Conservation (phyloP, 1,140 invertebrate genomes). For the Glomeris maerens region DNA sequence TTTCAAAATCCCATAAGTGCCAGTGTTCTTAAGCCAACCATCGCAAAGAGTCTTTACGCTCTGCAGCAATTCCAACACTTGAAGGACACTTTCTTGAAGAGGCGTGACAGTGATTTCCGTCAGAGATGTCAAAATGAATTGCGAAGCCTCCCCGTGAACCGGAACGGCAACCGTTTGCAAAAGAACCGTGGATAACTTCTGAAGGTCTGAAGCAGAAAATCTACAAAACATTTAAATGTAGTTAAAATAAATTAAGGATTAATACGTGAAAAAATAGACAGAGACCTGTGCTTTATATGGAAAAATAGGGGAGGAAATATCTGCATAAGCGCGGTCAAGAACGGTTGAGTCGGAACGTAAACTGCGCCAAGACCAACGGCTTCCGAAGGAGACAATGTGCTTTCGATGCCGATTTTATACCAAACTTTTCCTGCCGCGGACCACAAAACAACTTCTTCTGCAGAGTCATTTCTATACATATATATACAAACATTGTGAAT, state of each 20-base stretch:
- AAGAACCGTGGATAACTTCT: slow-evolving; percentile 61
- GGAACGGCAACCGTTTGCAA: slow-evolving; percentile 63
- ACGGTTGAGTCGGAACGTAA: slow-evolving; percentile 78
- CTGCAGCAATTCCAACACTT: slow-evolving; percentile 62
- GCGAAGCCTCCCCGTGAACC: slow-evolving; percentile 63
- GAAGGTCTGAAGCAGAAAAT: slow-evolving; percentile 59
- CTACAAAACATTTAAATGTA: slow-evolving; percentile 25
- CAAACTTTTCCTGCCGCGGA: slow-evolving; percentile 66
- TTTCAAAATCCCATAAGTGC: neutral
- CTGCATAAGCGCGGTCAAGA: slow-evolving; percentile 80
- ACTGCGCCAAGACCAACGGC: slow-evolving; percentile 38
- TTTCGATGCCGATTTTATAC: slow-evolving; percentile 66
- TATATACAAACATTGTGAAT: no score
- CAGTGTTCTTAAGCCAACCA: no score
- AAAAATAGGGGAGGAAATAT: slow-evolving; percentile 87
- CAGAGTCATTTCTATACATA: neutral
- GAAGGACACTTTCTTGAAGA: slow-evolving; percentile 66
- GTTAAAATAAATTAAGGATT: slow-evolving; percentile 9
- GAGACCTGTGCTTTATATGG: slow-evolving; percentile 54
- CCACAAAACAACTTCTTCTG: slow-evolving; percentile 51
- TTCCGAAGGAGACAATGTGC: slow-evolving; percentile 48
- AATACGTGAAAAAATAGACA: no score
- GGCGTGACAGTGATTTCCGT: slow-evolving; percentile 60
- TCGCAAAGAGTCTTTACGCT: slow-evolving; percentile 36
- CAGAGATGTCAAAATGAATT: slow-evolving; percentile 56